phyloP scores from a whole-genome alignment of 2,888 invertebrate species.

The Rhaphigaster nebulosa region DNA sequence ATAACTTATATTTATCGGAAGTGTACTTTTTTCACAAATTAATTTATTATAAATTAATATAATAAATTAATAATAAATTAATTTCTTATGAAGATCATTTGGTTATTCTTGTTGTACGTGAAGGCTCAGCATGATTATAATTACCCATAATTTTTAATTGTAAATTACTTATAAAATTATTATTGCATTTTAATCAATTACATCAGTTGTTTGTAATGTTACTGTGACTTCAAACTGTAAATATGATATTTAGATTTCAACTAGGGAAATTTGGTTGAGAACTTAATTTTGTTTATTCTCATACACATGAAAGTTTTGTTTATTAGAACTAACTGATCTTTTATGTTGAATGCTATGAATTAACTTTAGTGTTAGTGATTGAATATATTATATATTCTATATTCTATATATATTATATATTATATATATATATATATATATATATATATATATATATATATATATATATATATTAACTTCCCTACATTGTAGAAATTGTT shows the following conservation, averaged over 20 bases:
- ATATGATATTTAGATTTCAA: constrained; percentile 19
- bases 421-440: too few species aligned
- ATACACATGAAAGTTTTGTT: constrained; percentile 19
- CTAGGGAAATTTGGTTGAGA: constrained; percentile 41
- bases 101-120: constrained; percentile 93
- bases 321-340: constrained; percentile 19
- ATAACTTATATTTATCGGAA: too few species aligned
- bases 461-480: too few species aligned
- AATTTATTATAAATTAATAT: too few species aligned
- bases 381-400: too few species aligned
- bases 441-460: too few species aligned
- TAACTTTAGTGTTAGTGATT: constrained; percentile 55
- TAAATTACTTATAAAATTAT: constrained; percentile 22
- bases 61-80: too few species aligned
- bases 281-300: constrained; percentile 41
- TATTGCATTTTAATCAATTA: constrained; percentile 44
- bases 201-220: constrained; percentile 25
- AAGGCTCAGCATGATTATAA: constrained; percentile 78
- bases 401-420: too few species aligned
- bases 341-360: not conserved
- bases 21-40: too few species aligned
- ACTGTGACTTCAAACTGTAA: constrained; percentile 15
- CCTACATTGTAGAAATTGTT: too few species aligned
- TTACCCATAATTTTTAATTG: constrained; percentile 42
- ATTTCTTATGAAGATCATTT: constrained; percentile 97